These are phyloP conservation scores for Tachina grossa DNA, from an alignment of 2,888 invertebrate species.

Conservation along the genomic window DNA sequence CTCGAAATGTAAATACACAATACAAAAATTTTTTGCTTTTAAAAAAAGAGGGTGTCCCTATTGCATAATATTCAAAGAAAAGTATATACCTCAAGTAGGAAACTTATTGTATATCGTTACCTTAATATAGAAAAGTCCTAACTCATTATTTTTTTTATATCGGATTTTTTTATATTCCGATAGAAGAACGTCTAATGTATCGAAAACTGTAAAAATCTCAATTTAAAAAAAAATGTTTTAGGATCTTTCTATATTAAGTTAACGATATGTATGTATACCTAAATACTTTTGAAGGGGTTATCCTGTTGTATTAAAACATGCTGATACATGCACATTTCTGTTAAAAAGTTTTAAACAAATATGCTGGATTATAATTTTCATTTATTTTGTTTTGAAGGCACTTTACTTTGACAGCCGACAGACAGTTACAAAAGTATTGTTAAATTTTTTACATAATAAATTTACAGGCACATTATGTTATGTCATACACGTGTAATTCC, in stretches of 20 bases:
- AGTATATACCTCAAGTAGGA: neutral
- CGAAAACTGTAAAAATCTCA: too few species aligned
- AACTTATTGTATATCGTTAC: neutral
- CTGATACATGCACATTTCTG: neutral
- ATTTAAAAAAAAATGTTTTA: too few species aligned
- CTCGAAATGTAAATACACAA: conserved; percentile 22
- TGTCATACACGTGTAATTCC: conserved; percentile 52
- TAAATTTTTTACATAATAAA: conserved; percentile 31
- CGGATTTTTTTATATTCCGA: too few species aligned
- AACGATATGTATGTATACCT: too few species aligned
- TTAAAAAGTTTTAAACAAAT: neutral
- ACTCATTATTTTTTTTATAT: too few species aligned
- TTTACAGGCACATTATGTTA: conserved; percentile 45
- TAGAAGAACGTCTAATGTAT: too few species aligned
- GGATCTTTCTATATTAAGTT: too few species aligned
- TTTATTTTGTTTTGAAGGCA: neutral
- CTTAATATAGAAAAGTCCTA: too few species aligned
- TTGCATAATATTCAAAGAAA: neutral
- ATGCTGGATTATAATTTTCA: neutral
- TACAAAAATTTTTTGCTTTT: neutral
- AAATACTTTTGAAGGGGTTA: neutral
- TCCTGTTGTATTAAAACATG: neutral
- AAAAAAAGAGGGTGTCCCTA: neutral
- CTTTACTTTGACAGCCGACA: neutral
- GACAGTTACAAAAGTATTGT: neutral